Evolutionary conservation across 2,888 invertebrate species (phyloP).

Genomic region (Anthophora plumipes): DNA sequence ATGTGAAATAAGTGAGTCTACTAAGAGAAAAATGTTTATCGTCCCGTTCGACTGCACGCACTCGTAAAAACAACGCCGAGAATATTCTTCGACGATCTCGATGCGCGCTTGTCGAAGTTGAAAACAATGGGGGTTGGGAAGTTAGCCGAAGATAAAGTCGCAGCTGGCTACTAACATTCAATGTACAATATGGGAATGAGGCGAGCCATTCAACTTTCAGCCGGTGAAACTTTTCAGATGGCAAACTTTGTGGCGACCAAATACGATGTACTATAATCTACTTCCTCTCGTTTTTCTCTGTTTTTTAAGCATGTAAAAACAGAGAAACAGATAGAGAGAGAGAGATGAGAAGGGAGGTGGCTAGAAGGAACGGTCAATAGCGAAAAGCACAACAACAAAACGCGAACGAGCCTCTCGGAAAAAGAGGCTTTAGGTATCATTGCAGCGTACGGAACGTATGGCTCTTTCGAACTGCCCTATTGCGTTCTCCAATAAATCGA

Average conservation of each 20-base stretch:
- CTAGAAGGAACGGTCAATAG: slow-evolving; percentile 34
- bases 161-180: background rate
- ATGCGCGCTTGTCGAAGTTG: slow-evolving; percentile 6
- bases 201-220: background rate
- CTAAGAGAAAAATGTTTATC: slow-evolving; percentile 15
- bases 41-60: background rate
- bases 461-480: slow-evolving; percentile 54
- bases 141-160: background rate
- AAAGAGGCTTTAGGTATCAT: slow-evolving; percentile 69
- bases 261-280: background rate
- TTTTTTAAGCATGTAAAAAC: background rate
- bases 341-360: background rate
- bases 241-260: background rate
- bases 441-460: slow-evolving; percentile 61
- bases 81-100: background rate
- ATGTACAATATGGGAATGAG: slow-evolving; percentile 8
- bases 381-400: slow-evolving; percentile 62
- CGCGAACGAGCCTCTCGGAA: slow-evolving; percentile 50
- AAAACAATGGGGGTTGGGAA: background rate
- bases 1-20: background rate
- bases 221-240: background rate
- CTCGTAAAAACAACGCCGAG: background rate
- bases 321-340: too few species aligned
- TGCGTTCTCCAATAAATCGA: slow-evolving; percentile 69
- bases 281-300: background rate